A percentile compares a stretch with the other conserved stretches of the same genome.
Conservation (phyloP, 2,888 invertebrate species). For the Sarcophaga caerulescens region DNA sequence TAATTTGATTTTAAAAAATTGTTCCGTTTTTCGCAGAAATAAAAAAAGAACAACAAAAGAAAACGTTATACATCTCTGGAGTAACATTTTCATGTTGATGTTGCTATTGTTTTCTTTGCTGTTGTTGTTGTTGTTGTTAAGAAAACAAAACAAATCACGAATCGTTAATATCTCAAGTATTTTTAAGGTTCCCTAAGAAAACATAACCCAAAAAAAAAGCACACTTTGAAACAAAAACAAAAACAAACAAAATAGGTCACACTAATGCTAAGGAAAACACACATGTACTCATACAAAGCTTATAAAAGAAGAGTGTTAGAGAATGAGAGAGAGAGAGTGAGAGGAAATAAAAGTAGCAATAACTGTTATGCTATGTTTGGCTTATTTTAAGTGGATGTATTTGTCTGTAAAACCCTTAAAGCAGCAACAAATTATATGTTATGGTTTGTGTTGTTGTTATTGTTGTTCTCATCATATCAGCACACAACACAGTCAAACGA, state of each 20-base stretch:
- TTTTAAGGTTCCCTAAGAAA: constrained; percentile 15
- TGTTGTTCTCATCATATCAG: background rate
- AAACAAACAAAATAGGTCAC: constrained; percentile 28
- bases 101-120: background rate
- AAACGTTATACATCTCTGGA: constrained; percentile 37
- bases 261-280: background rate
- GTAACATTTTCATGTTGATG: constrained; percentile 17
- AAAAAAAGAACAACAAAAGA: constrained; percentile 10
- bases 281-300: background rate
- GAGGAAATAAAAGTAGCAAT: too few species aligned
- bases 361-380: too few species aligned
- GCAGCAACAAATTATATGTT: constrained; percentile 41
- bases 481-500: background rate
- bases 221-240: constrained; percentile 6
- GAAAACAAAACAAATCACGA: constrained; percentile 13
- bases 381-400: background rate
- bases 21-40: background rate
- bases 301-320: background rate
- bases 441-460: background rate
- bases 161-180: constrained; percentile 28
- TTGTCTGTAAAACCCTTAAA: constrained; percentile 19
- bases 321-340: too few species aligned
- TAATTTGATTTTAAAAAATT: constrained; percentile 8
- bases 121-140: background rate
- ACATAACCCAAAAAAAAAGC: background rate